Percentiles rank a stretch among this genome's conserved stretches.
These are phyloP conservation scores for Caenorhabditis sinica DNA, from an alignment of 2,888 invertebrate genomes.

Conservation along the genomic window DNA sequence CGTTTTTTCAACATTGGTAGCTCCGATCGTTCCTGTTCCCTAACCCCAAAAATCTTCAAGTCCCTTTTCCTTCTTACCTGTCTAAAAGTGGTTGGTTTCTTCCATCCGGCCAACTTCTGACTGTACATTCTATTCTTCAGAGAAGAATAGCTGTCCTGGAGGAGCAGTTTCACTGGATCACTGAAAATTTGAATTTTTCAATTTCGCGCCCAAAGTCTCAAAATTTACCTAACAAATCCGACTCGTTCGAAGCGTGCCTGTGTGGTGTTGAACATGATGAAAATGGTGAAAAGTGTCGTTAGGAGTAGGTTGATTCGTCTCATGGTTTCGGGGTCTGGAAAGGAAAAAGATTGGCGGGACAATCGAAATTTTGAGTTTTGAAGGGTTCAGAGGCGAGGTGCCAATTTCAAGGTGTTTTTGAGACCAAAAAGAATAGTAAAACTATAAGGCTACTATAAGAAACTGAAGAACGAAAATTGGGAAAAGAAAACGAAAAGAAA, in stretches of 20 bases:
- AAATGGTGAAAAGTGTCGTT: conserved; percentile 48
- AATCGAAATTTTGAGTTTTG: background rate
- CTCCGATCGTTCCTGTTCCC: too few relatives aligned
- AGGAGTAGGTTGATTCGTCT: conserved; percentile 25
- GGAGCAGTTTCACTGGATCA: conserved; percentile 70
- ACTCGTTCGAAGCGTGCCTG: conserved; percentile 63
- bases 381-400: background rate
- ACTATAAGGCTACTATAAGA: conserved; percentile 11
- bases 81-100: conserved; percentile 60
- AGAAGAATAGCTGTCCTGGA: conserved; percentile 74
- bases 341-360: too few relatives aligned
- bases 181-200: conserved; percentile 51
- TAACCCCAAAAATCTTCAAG: background rate
- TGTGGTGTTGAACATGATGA: conserved; percentile 3
- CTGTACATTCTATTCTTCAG: conserved; percentile 70
- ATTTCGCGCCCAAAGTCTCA: background rate
- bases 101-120: conserved; percentile 60
- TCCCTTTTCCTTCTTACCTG: conserved; percentile 41
- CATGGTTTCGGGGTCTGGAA: conserved; percentile 27
- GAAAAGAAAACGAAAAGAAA: background rate
- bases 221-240: conserved; percentile 55
- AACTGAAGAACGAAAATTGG: conserved; percentile 11
- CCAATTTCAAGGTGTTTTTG: conserved; percentile 2
- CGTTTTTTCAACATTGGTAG: too few relatives aligned
- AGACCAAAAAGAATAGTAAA: conserved; percentile 10